Evolutionary conservation across 2,113 vertebrate genomes (phyloP).

Genomic region (Callocephalon fimbriatum): DNA sequence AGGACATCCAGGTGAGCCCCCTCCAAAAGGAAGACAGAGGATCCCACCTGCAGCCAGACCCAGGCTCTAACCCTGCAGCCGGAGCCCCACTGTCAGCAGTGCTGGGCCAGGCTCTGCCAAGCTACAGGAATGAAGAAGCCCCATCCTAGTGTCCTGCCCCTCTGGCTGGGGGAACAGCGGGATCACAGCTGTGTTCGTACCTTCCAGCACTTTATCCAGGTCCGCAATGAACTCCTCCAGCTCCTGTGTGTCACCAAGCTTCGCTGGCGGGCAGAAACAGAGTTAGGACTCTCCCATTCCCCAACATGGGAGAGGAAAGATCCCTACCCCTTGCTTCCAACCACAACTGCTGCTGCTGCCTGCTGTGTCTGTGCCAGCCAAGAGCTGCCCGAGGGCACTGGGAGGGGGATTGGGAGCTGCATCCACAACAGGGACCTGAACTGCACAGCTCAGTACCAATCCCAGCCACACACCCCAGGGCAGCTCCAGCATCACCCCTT

Average conservation of each 20-base stretch:
- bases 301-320: rapidly evolving
- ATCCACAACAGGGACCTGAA: not conserved
- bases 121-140: not conserved
- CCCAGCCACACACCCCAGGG: not conserved
- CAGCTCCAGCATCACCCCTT: not conserved
- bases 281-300: not conserved
- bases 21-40: rapidly evolving
- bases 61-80: rapidly evolving
- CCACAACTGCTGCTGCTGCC: not conserved
- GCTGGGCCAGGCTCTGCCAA: not conserved
- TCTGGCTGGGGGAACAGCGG: rapidly evolving
- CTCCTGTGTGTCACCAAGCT: constrained; percentile 68
- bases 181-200: not conserved
- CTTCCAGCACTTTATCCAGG: constrained; percentile 62
- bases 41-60: not conserved
- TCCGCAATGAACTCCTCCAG: constrained; percentile 74
- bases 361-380: not conserved
- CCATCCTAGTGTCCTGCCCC: rapidly evolving
- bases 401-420: not conserved
- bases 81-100: not conserved
- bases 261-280: not conserved
- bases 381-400: not conserved
- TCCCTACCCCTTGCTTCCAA: not conserved
- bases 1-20: not conserved
- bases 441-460: not conserved